Evolutionary conservation across 2,113 vertebrate genomes (phyloP).

Genomic region (Malurus cyaneus): DNA sequence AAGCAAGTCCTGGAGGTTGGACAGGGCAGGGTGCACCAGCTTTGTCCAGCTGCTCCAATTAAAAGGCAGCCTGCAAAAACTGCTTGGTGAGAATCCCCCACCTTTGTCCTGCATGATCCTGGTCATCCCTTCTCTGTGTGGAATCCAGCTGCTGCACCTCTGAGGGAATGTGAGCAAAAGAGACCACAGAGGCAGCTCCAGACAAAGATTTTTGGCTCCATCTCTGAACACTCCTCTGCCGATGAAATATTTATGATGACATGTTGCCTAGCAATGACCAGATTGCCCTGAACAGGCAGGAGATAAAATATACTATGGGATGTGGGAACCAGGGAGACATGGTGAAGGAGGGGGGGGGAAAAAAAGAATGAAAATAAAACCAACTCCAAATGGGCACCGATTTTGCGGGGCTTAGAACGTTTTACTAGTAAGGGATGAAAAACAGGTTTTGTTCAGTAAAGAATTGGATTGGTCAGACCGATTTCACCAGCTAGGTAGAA

Average conservation of each 20-base stretch:
- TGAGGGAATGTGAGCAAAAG: background rate
- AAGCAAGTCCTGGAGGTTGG: background rate
- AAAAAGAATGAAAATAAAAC: background rate
- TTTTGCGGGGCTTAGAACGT: background rate
- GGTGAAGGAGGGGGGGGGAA: background rate
- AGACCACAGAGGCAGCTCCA: background rate
- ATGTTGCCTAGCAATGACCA: constrained; percentile 77
- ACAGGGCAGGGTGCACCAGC: background rate
- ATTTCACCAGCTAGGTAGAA: constrained; percentile 47
- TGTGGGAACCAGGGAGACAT: background rate
- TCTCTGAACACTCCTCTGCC: constrained; percentile 17
- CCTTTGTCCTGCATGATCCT: background rate
- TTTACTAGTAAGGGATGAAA: background rate
- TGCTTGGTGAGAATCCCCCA: background rate
- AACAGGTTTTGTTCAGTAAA: constrained; percentile 14
- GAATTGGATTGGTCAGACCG: constrained; percentile 8
- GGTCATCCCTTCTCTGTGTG: accelerated
- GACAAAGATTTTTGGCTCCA: constrained; percentile 14
- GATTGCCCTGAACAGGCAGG: constrained; percentile 37
- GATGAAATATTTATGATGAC: constrained; percentile 74
- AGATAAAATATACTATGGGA: constrained; percentile 27
- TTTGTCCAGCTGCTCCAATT: background rate
- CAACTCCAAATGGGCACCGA: background rate
- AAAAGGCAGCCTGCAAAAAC: background rate
- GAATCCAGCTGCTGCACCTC: background rate